phyloP scores from a whole-genome alignment of 2,113 vertebrate species.

The Typhlomys cinereus region DNA sequence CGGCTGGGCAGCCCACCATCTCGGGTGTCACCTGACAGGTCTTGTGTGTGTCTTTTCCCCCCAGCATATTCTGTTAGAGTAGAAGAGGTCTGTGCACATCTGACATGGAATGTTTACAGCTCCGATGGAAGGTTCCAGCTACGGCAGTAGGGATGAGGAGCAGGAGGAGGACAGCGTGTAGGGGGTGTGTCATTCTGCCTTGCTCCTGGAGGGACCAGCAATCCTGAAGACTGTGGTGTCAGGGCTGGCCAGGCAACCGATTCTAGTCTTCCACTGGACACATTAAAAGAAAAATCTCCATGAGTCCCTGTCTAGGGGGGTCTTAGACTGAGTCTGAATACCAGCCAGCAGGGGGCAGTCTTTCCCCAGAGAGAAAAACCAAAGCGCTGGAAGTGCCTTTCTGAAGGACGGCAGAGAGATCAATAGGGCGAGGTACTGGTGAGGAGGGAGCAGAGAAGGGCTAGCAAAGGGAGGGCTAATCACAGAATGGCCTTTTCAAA shows the following conservation, averaged over 20 bases:
- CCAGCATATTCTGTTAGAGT: neutral
- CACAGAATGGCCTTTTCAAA: neutral
- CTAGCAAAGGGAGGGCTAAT: neutral
- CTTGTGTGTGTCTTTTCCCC: neutral
- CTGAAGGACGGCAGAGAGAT: neutral
- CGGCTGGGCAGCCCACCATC: neutral
- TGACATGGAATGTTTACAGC: neutral
- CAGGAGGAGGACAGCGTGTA: neutral
- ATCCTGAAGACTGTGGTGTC: neutral
- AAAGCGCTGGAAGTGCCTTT: too few species aligned
- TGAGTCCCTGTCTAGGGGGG: neutral
- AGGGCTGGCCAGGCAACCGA: neutral
- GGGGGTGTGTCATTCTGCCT: neutral
- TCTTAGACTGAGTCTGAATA: neutral
- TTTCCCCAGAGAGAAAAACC: constrained; percentile 56
- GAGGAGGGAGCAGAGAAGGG: neutral
- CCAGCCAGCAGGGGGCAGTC: constrained; percentile 67
- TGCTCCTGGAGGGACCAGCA: neutral
- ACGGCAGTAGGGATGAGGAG: neutral
- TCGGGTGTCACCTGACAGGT: neutral
- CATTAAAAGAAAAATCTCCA: too few species aligned
- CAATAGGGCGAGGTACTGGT: neutral
- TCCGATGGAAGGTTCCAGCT: neutral
- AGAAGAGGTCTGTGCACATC: neutral
- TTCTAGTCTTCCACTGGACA: too few species aligned